Base-by-base conservation (phyloP, 2,888 invertebrate genomes). In the Geophilus truncorum region DNA sequence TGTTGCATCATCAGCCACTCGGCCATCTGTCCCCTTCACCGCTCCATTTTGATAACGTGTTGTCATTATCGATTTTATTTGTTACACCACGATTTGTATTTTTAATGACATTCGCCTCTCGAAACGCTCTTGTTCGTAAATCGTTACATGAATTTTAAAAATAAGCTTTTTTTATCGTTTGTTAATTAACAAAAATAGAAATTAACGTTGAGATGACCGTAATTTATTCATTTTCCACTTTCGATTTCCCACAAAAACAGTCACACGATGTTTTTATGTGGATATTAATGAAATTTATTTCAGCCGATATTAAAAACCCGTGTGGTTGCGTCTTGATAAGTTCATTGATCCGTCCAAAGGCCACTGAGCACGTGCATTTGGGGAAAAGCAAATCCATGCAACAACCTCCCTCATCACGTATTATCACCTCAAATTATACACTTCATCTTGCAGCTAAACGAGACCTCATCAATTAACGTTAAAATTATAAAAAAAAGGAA, bases 361-460 rank as follows among this genome's bases (percentile, higher is more conserved):
- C 62, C 62, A 62, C 62, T 62, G 62, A 62, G 62, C 62, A 62
- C 62, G 62, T 62, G 62, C 62, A 62, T 62, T 62, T 62, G 15
- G 62, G 62, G 62, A 62, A 62, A 62, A 62, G 62, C 15, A 62
- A 62, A 62, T 62, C 62, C 62, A 62, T 62, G 62, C 62, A 62
- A 62, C 25, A 57, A 57, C 57, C 57, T 57, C 18, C 23, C 1
- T 9, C 57, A 21, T 9, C 62, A 62, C 62, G 62, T 62, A 62
- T 62, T 28, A 62, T 62, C 62, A 62, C 62, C 25, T 62, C 62
- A 28, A 10, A 62, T 62, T 62, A 23, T 62, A 62, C 45, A 62
- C 62, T 62, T 45, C n/a, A 45, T 18, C 18, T 15, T 45, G 45
- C n/a, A 23, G 12, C 25, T 62, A 62, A 62, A 25, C 5, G 12